Evolutionary conservation across 2,888 invertebrate genomes (phyloP), one percentile per base, ranked within the genome.

Genomic region (Notocelia uddmanniana): DNA sequence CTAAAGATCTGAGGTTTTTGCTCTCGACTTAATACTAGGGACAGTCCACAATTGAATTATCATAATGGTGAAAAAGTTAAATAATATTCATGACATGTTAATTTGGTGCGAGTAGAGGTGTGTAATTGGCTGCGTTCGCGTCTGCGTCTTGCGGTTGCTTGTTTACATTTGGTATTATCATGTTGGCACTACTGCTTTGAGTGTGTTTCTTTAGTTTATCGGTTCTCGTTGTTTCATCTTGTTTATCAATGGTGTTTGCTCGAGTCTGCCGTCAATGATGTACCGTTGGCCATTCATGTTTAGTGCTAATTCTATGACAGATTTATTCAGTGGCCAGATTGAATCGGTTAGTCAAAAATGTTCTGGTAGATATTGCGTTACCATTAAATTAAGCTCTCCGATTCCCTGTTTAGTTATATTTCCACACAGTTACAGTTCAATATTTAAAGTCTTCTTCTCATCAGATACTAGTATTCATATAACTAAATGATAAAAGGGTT

Each of bases 51-150:
- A 79, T 79, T 77, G 76, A 78, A 87, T 88, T 87, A 86, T 83
- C 86, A 87, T 90, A 89, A 89, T 88, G 86, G 86, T 84, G 87
- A 89, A 90, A 90, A 91, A 90, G 85, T 89, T 85, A 87, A 91
- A 90, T 89, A 89, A 88, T 91, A 91, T 92, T 92, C 90, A 92
- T 91, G 91, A 90, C 88, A 91, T 90, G 89, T 90, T 90, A 91
- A 91, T 91, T 89, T 83, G 82, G 85, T 80, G 84, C 87, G 84
- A 86, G 84, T 89, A 86, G 89, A 86, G 83, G 85, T 83, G 85
- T 85, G 84, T 90, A 89, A 90, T 91, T 90, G 90, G 77, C 77
- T 75, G 80, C 74, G 75, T 76, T 78, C 81, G 81, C 77, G 76
- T 75, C 68, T 77, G 81, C 77, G 76, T 75, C 68, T 77, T 72